Percentiles rank a stretch among this genome's conserved stretches.
These are phyloP conservation scores for Poeciliopsis infans DNA, from an alignment of 2,797 vertebrate genomes.

Conservation along the genomic window DNA sequence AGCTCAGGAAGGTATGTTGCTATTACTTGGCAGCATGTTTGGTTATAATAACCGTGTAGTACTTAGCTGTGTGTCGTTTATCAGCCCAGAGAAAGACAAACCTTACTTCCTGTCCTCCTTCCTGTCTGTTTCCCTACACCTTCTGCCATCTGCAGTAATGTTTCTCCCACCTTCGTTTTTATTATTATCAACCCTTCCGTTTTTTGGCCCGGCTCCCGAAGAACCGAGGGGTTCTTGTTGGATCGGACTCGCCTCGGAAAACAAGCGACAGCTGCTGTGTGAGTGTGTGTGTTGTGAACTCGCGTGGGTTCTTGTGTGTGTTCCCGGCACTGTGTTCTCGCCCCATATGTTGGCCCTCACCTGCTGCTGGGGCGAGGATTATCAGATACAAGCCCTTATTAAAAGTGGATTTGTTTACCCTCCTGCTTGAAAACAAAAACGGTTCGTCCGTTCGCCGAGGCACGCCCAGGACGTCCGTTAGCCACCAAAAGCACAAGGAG, in stretches of 20 bases:
- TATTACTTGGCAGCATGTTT: constrained; percentile 32
- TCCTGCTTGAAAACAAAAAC: constrained; percentile 65
- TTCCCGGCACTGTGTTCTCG: constrained; percentile 46
- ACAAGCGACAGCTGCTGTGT: constrained; percentile 76
- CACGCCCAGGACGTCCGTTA: constrained; percentile 10
- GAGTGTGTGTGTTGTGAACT: constrained; percentile 24
- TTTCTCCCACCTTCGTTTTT: constrained; percentile 26
- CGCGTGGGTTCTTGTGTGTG: constrained; percentile 23
- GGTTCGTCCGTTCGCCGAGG: constrained; percentile 33
- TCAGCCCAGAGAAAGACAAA: constrained; percentile 20
- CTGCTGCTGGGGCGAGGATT: constrained; percentile 79
- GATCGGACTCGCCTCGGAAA: constrained; percentile 65
- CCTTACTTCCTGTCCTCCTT: constrained; percentile 20
- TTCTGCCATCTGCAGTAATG: constrained; percentile 57
- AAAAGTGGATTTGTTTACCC: constrained; percentile 86
- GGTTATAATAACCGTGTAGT: constrained; percentile 37
- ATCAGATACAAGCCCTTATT: constrained; percentile 84
- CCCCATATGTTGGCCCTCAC: constrained; percentile 82
- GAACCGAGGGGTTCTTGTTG: constrained; percentile 66
- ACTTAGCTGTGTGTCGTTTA: constrained; percentile 37
- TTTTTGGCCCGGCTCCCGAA: constrained; percentile 61
- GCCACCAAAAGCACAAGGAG: not conserved
- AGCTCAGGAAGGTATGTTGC: constrained; percentile 42
- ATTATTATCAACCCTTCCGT: constrained; percentile 19
- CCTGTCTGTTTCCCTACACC: constrained; percentile 35